These are phyloP conservation scores for Tolmerus cingulatus DNA, from an alignment of 2,888 invertebrate species.

Conservation along the genomic window DNA sequence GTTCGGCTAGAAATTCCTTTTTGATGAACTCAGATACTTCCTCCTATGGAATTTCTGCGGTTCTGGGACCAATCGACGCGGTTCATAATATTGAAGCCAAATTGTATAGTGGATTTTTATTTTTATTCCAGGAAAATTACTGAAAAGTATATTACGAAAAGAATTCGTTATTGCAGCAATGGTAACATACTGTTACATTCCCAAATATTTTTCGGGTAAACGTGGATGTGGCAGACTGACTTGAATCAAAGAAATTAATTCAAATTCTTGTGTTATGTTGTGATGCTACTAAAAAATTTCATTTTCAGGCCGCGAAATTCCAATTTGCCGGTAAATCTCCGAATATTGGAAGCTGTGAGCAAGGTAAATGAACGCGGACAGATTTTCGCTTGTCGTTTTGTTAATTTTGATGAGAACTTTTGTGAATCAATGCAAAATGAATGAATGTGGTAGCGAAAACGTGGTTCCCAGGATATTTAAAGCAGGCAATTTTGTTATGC, in stretches of 20 bases:
- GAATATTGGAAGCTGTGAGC: background rate
- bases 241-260: background rate
- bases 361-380: background rate
- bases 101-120: background rate
- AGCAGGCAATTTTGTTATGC: background rate
- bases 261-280: background rate
- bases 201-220: background rate
- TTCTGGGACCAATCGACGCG: background rate
- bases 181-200: background rate
- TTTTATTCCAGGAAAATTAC: background rate
- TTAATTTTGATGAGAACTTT: background rate
- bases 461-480: background rate
- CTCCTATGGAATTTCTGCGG: background rate
- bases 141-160: background rate
- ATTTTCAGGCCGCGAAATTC: background rate
- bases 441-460: background rate
- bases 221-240: background rate
- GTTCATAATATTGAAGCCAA: background rate
- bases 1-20: background rate
- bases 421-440: background rate
- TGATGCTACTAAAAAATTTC: background rate
- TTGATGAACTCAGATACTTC: conserved; percentile 1
- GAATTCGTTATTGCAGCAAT: background rate
- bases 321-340: background rate
- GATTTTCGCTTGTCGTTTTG: background rate